phyloP scores from a whole-genome alignment of 2,113 vertebrate species.

The Psilopsiagon aurifrons region DNA sequence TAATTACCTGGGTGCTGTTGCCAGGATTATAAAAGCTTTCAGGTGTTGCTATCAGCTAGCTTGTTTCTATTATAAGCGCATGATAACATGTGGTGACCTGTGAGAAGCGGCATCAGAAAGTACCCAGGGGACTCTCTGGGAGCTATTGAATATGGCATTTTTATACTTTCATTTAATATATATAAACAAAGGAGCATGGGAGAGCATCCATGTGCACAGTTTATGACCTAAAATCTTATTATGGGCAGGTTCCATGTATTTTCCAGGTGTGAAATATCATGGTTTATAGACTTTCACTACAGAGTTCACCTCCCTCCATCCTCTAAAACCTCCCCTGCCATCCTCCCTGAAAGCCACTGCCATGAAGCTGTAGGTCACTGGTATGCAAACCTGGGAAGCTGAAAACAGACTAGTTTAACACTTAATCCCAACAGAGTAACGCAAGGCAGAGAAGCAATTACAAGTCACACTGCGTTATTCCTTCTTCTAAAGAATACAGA shows the following conservation, averaged over 20 bases:
- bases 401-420: neutral
- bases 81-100: neutral
- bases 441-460: neutral
- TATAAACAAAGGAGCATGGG: neutral
- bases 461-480: neutral
- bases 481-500: neutral
- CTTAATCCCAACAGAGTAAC: neutral
- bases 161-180: neutral
- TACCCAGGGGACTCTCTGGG: neutral
- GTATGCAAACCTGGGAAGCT: neutral
- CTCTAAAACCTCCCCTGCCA: neutral
- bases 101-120: neutral
- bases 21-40: neutral
- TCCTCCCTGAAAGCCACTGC: neutral
- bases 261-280: neutral
- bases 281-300: neutral
- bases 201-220: neutral
- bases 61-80: neutral
- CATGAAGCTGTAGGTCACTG: accelerated
- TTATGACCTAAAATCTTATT: neutral
- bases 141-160: neutral
- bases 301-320: neutral
- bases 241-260: neutral
- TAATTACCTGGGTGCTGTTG: neutral
- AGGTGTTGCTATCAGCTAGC: neutral